Base-by-base conservation (phyloP, 1,140 invertebrate species). In the Aphelenchoides besseyi region DNA sequence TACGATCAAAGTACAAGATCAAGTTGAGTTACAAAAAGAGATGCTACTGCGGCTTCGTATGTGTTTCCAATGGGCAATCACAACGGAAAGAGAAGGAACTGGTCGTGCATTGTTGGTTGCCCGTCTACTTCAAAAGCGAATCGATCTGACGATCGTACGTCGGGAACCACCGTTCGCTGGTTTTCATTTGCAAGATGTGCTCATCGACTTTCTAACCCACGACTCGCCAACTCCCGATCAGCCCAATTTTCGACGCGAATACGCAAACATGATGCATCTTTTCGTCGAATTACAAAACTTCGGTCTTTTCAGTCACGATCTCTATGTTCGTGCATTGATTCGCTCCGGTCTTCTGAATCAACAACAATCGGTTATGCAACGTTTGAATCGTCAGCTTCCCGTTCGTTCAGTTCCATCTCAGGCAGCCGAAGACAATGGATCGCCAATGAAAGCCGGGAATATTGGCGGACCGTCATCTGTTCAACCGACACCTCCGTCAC, bases 51-150 rank as follows among this genome's bases (percentile, higher is more conserved):
- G 76, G 0, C 33, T 77, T 3, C 28, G 66, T 28, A 33, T 71
- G 2, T 35, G 76, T 16, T 55, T 78, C 26, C 66, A 81, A 23
- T 78, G 76, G 76, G 76, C 74, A 0, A 68, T 78, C 28, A 78
- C 68, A 2, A 9, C 37, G 2, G 76, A 78, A 66, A 55, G 76
- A 8, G 76, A 81, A 29, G 76, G 76, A 23, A 62, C 76, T 9
- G 33, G 78, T 67, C 78, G 76, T 2, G 73, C 66, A 0, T n/a
- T 80, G 16, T n/a, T 78, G 2, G 78, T 79, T 5, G 30, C 68
- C 1, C 59, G 71, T 28, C 30, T 78, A 0, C 41, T 78, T 30
- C 36, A 52, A 67, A 71, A 80, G 70, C 68, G 62, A 16, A 32
- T 73, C 29, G 8, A 61, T 5, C 62, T 33, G 30, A 48, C 5